phyloP scores from a whole-genome alignment of 2,113 vertebrate species.

The Raja brachyura region DNA sequence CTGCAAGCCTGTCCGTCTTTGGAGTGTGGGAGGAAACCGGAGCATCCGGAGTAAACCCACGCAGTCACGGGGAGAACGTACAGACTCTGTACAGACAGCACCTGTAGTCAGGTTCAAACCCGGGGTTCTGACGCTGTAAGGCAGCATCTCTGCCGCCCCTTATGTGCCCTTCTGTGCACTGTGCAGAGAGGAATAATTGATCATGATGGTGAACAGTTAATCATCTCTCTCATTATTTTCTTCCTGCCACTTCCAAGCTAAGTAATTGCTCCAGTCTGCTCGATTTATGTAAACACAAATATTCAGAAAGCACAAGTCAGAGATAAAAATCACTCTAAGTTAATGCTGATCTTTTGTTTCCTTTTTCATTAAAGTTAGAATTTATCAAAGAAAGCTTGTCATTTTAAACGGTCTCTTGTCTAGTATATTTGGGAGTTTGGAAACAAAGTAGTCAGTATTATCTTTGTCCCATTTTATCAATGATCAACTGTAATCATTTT shows the following conservation, averaged over 20 bases:
- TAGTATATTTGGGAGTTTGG: background rate
- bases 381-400: background rate
- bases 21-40: too few relatives aligned
- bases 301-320: background rate
- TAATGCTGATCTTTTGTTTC: background rate
- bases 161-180: too few relatives aligned
- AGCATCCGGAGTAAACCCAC: too few relatives aligned
- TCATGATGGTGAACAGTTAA: background rate
- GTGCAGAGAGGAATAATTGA: background rate
- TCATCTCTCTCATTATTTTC: background rate
- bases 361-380: background rate
- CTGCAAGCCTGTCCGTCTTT: too few relatives aligned
- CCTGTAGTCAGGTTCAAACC: too few relatives aligned
- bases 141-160: too few relatives aligned
- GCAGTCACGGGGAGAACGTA: too few relatives aligned
- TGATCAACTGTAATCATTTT: background rate
- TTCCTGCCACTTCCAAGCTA: background rate
- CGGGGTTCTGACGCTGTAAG: too few relatives aligned
- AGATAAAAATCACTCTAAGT: background rate
- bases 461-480: background rate
- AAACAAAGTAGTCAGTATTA: background rate
- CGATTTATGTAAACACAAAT: conserved; percentile 10
- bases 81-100: too few relatives aligned
- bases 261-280: background rate
- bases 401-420: background rate